A percentile compares a stretch with the other conserved stretches of the same genome.
Conservation (phyloP, 2,113 vertebrate genomes). For the Rhea pennata region DNA sequence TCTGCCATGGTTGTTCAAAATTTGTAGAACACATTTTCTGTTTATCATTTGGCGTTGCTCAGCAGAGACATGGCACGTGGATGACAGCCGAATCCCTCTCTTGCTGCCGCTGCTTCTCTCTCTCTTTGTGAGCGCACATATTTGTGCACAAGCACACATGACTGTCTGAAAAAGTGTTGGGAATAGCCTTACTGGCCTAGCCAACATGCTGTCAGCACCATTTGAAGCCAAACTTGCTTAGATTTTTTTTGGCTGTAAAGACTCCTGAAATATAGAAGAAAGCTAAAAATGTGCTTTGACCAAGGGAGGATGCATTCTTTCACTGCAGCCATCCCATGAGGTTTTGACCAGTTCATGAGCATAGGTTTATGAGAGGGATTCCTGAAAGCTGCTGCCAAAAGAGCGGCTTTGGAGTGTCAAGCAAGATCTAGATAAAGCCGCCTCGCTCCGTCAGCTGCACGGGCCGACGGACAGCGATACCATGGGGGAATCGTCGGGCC, state of each 20-base stretch:
- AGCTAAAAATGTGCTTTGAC: background rate
- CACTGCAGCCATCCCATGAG: background rate
- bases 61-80: background rate
- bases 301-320: background rate
- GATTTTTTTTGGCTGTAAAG: background rate
- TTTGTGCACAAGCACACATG: rapidly evolving
- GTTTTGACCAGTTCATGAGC: background rate
- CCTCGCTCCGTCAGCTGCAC: background rate
- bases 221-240: background rate
- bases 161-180: background rate
- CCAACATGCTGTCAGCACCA: constrained; percentile 6
- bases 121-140: background rate
- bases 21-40: background rate
- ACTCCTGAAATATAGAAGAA: background rate
- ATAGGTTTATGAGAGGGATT: background rate
- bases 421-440: background rate
- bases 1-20: background rate
- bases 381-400: constrained; percentile 1
- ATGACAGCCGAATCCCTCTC: background rate
- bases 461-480: background rate
- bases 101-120: background rate
- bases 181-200: background rate
- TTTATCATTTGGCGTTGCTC: background rate
- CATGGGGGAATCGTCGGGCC: background rate
- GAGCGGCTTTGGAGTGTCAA: background rate